phyloP scores from a whole-genome alignment of 2,888 invertebrate genomes.

The Cryptus armator region DNA sequence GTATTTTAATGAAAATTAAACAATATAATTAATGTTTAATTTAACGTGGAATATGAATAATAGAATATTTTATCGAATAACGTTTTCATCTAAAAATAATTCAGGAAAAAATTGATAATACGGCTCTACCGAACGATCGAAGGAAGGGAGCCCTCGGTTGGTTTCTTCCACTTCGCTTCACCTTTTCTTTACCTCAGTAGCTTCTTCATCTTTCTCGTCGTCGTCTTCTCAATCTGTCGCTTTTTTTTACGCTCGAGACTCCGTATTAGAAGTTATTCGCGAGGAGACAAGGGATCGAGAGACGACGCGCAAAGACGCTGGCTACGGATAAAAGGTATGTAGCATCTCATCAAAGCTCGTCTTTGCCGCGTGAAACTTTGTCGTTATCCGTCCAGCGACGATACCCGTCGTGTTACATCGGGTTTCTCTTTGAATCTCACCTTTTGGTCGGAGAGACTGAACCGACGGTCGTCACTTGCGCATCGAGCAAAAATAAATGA shows the following conservation, averaged over 20 bases:
- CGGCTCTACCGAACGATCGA: too few species aligned
- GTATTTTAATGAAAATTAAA: too few species aligned
- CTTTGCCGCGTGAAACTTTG: constrained; percentile 63
- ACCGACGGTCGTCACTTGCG: too few species aligned
- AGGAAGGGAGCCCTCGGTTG: neutral
- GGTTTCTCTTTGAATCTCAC: neutral
- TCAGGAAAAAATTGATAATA: too few species aligned
- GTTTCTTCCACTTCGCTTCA: constrained; percentile 2
- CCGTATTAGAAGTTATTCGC: neutral
- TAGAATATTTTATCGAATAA: too few species aligned
- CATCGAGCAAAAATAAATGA: too few species aligned
- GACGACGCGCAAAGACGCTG: neutral
- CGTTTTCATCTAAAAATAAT: too few species aligned
- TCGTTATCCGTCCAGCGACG: constrained; percentile 2
- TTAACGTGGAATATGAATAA: too few species aligned
- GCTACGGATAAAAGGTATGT: constrained; percentile 4
- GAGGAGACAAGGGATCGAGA: neutral
- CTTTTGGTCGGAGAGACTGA: neutral
- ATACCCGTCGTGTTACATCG: constrained; percentile 1
- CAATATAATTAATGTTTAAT: too few species aligned
- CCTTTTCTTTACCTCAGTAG: constrained; percentile 10
- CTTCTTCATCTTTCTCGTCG: constrained; percentile 12
- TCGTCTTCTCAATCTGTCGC: constrained; percentile 1
- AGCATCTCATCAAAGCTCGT: constrained; percentile 59
- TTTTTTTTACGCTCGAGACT: constrained; percentile 3